Conservation (phyloP, 2,888 invertebrate species). For the Dynastes grantii region DNA sequence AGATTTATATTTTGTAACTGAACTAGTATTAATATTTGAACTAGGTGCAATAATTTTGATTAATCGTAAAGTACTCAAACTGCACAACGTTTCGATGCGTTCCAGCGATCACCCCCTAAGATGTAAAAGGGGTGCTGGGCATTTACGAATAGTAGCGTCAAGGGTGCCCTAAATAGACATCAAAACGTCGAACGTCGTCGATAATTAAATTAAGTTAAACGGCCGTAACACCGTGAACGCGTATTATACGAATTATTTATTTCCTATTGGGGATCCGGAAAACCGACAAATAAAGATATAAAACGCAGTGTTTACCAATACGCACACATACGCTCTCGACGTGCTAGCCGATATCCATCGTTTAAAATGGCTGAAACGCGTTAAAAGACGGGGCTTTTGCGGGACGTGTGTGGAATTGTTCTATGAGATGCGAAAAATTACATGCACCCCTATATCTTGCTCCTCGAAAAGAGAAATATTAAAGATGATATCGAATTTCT, state of each 20-base stretch:
- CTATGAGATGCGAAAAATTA: conserved; percentile 38
- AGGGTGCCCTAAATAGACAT: conserved; percentile 24
- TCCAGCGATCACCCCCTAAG: background rate
- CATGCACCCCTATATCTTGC: conserved; percentile 25
- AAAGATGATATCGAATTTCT: conserved; percentile 5
- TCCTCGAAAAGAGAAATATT: conserved; percentile 4
- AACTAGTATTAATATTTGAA: too few relatives aligned
- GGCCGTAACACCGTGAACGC: conserved; percentile 28
- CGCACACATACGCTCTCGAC: background rate
- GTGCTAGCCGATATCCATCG: conserved; percentile 10
- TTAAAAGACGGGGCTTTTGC: conserved; percentile 36
- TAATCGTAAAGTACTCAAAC: background rate
- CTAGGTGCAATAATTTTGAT: background rate
- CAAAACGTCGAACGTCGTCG: conserved; percentile 35
- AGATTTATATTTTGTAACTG: too few relatives aligned
- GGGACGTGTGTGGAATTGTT: conserved; percentile 37
- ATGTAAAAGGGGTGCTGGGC: background rate
- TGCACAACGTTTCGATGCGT: background rate
- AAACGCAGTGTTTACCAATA: conserved; percentile 35
- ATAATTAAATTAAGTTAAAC: conserved; percentile 41
- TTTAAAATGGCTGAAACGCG: conserved; percentile 32
- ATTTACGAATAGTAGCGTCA: conserved; percentile 17
- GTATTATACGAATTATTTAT: conserved; percentile 42
- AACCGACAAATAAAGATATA: conserved; percentile 44
- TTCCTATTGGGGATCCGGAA: conserved; percentile 15